Evolutionary conservation across 2,797 vertebrate species (phyloP), one percentile per base, ranked within the genome.

Genomic region (Steatocranus sp.): DNA sequence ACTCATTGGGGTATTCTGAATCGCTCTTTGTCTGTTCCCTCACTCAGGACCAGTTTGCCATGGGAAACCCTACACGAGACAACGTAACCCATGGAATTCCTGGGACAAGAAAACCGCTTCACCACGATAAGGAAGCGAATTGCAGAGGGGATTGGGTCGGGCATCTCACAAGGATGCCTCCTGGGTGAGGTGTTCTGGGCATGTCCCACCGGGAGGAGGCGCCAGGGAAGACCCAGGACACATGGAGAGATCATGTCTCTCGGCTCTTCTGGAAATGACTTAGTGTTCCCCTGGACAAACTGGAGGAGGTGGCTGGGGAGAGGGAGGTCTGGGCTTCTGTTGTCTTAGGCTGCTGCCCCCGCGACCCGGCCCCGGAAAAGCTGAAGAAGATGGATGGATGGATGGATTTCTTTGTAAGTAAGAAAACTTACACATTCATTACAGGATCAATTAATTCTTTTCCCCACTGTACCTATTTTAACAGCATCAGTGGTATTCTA

Each of bases 101-200:
- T 0, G 27, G 54, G 8, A 32, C 5, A 56, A 6, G 15, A 18
- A 32, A 56, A 56, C 15, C 15, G 5, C 15, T 56, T 11, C 27
- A 58, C 27, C 54, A 58, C 0, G 1, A 58, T 58, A 58, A 58
- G 27, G 54, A 32, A 32, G 27, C 0, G 3, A 56, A 56, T 1
- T 1, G 1, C 27, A 56, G 54, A 58, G 27, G 27, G 54, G 54
- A 58, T 11, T 15, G 15, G 30, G 8, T 58, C 27, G 9, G 54
- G 8, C 27, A 58, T 58, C 15, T 58, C 15, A 58, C 54, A 58
- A 58, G 54, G 54, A 58, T 6, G 54, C 9, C 15, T 58, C 8
- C 27, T 58, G 54, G 54, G 54, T 58, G 54, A 58, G 54, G 54
- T 58, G 2, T 58, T 58, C 54, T 11, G 54, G 54, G 27, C 27